Percentiles rank a stretch among this genome's conserved stretches.
phyloP scores from a whole-genome alignment of 2,888 invertebrate genomes.

The Dynastes tityus region DNA sequence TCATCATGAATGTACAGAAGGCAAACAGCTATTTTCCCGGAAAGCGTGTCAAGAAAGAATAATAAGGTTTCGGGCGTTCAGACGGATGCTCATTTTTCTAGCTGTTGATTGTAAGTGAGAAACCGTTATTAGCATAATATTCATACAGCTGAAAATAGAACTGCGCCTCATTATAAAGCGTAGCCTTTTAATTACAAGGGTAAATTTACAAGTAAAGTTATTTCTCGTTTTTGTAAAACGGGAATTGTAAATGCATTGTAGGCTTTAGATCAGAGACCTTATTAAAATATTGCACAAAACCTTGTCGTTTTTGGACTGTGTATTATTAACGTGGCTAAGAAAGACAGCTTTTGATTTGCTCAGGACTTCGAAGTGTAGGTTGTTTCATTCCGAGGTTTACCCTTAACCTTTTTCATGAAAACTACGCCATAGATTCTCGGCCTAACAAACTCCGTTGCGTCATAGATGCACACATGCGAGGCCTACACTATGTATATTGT shows the following conservation, averaged over 20 bases:
- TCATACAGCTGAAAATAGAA: not conserved
- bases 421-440: no score
- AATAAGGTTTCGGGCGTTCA: slow-evolving; percentile 49
- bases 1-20: slow-evolving; percentile 55
- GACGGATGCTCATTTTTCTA: slow-evolving; percentile 45
- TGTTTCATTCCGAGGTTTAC: no score
- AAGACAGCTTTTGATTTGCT: no score
- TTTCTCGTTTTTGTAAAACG: not conserved
- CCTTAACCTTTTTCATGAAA: no score
- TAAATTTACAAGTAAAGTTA: not conserved
- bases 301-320: no score
- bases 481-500: no score
- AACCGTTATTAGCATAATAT: not conserved
- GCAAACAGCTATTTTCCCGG: slow-evolving; percentile 55
- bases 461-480: no score
- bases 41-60: slow-evolving; percentile 56
- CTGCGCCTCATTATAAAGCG: not conserved
- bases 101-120: slow-evolving; percentile 36
- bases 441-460: no score
- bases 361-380: no score
- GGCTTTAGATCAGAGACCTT: no score
- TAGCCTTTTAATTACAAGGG: slow-evolving; percentile 3
- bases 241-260: not conserved
- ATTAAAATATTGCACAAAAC: no score
- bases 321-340: no score